Conservation (phyloP, 2,797 vertebrate genomes). For the Petrocephalus sullivani region DNA sequence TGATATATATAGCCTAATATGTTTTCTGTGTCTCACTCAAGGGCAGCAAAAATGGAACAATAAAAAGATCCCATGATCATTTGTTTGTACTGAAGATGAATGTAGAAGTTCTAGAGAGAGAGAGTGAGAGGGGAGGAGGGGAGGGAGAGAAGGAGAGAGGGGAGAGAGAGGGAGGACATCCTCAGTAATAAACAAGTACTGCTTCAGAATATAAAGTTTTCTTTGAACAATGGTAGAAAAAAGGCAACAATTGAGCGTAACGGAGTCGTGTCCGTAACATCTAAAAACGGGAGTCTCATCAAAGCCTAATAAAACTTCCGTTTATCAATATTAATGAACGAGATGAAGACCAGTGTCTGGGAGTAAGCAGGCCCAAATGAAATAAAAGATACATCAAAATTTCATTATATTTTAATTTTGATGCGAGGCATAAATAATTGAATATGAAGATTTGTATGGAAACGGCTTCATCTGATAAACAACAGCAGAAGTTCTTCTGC, state of each 20-base stretch:
- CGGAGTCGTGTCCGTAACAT: neutral
- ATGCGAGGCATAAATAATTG: slow-evolving; percentile 11
- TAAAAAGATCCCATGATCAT: neutral
- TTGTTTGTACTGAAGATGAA: neutral
- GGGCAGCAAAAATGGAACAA: neutral
- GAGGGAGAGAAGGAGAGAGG: neutral
- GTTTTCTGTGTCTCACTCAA: neutral
- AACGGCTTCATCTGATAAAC: neutral
- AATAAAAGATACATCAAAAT: slow-evolving; percentile 8
- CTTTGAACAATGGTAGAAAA: neutral
- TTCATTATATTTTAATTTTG: neutral
- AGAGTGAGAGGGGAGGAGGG: neutral
- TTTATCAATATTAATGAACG: slow-evolving; percentile 1
- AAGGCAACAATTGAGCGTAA: neutral
- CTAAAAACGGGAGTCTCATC: neutral
- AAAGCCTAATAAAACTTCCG: neutral
- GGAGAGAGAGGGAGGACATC: neutral
- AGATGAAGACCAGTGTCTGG: neutral
- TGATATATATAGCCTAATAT: neutral
- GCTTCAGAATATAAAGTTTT: neutral
- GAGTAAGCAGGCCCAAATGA: neutral
- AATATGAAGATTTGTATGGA: neutral
- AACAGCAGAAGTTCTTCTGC: neutral
- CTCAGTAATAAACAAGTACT: neutral
- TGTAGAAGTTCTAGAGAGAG: neutral